Evolutionary conservation across 2,888 invertebrate species (phyloP).

Genomic region (Apamea anceps): DNA sequence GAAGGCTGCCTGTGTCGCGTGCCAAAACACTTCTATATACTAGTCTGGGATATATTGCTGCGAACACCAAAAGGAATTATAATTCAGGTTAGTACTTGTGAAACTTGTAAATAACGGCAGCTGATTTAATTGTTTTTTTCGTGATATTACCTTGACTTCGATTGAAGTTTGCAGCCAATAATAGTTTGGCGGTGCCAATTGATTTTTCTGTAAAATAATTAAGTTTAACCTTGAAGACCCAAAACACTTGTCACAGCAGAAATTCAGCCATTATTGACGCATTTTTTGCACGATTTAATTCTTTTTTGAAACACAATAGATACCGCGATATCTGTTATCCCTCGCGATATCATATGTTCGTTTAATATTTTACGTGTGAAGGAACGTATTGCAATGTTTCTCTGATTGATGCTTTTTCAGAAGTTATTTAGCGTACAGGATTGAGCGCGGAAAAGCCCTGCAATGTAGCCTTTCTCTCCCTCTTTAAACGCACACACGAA

Average conservation of each 20-base stretch:
- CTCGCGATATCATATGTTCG: background rate
- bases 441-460: background rate
- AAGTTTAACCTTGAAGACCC: background rate
- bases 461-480: background rate
- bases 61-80: conserved; percentile 97
- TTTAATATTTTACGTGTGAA: background rate
- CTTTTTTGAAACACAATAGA: background rate
- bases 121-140: background rate
- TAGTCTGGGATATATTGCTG: conserved; percentile 98
- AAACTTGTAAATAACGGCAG: background rate
- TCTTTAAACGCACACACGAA: background rate
- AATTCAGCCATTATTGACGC: background rate
- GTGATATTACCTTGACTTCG: background rate
- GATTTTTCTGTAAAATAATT: background rate
- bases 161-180: background rate
- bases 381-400: background rate
- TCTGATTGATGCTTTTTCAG: background rate
- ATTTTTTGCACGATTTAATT: background rate
- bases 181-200: background rate
- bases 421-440: background rate
- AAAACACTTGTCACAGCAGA: too few species aligned
- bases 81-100: conserved; percentile 90
- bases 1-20: conserved; percentile 99
- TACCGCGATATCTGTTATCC: background rate
- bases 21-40: conserved; percentile 97